Conservation (phyloP, 2,888 invertebrate genomes). For the Pterostichus madidus region DNA sequence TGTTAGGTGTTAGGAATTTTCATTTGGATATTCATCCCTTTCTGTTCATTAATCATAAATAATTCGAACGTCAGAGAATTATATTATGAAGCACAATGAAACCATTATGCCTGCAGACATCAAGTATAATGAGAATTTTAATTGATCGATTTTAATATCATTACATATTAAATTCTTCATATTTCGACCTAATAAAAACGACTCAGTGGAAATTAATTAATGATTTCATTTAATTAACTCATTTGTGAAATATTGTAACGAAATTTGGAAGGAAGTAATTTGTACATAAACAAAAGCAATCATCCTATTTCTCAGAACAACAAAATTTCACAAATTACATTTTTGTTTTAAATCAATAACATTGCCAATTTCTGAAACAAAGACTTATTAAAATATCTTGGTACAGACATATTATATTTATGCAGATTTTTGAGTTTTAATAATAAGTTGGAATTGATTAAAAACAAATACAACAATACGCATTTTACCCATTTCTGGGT, state of each 20-base stretch:
- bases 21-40: slow-evolving; percentile 20
- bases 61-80: slow-evolving; percentile 51
- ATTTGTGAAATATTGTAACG: background rate
- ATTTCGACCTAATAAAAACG: slow-evolving; percentile 46
- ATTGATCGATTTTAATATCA: slow-evolving; percentile 49
- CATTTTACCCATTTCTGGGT: no score
- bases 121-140: slow-evolving; percentile 45
- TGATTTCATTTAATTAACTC: slow-evolving; percentile 45
- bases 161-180: slow-evolving; percentile 50
- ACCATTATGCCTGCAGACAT: slow-evolving; percentile 39
- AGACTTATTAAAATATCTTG: no score
- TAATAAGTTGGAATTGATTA: no score
- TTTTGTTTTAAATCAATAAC: no score
- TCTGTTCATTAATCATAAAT: slow-evolving; percentile 46
- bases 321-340: background rate
- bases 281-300: background rate
- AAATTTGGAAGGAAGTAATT: slow-evolving; percentile 14
- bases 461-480: no score
- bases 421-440: no score
- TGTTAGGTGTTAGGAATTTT: slow-evolving; percentile 1
- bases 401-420: no score
- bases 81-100: slow-evolving; percentile 45
- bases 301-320: background rate
- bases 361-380: no score
- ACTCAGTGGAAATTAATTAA: slow-evolving; percentile 31